Evolutionary conservation across 1,140 invertebrate genomes (phyloP).

Genomic region (Caerostris darwini): DNA sequence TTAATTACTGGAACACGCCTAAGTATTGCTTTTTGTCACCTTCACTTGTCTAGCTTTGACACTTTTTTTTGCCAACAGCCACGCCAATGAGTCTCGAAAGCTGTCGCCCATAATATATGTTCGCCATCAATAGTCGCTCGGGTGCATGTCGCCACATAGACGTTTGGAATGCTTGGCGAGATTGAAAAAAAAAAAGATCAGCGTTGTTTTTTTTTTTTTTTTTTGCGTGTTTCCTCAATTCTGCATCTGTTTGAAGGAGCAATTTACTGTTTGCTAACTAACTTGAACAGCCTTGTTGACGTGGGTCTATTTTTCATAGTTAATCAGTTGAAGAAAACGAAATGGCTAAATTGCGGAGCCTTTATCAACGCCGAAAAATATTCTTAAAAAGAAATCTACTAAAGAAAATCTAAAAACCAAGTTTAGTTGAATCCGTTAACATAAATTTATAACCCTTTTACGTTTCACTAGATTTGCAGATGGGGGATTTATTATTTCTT

Average conservation of each 20-base stretch:
- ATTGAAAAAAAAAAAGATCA: not conserved
- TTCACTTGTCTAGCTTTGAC: not conserved
- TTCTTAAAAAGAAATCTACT: too few species aligned
- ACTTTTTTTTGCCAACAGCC: not conserved
- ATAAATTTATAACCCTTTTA: too few species aligned
- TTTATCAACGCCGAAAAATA: too few species aligned
- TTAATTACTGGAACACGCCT: not conserved
- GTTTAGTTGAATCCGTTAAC: too few species aligned
- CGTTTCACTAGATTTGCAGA: too few species aligned
- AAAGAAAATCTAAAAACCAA: too few species aligned
- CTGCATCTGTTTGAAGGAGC: not conserved
- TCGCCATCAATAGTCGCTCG: not conserved
- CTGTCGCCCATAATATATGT: constrained; percentile 11
- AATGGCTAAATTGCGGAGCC: too few species aligned
- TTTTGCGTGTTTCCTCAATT: not conserved
- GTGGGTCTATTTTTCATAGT: too few species aligned
- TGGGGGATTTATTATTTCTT: too few species aligned
- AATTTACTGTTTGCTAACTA: not conserved
- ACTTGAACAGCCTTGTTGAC: not conserved
- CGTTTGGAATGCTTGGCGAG: not conserved
- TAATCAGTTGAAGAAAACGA: too few species aligned
- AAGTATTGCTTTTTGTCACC: not conserved
- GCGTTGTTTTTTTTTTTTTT: not conserved
- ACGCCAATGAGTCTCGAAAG: not conserved
- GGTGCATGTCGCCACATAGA: constrained; percentile 9